Evolutionary conservation across 1,140 invertebrate genomes (phyloP).

Genomic region (Saccostrea echinata): DNA sequence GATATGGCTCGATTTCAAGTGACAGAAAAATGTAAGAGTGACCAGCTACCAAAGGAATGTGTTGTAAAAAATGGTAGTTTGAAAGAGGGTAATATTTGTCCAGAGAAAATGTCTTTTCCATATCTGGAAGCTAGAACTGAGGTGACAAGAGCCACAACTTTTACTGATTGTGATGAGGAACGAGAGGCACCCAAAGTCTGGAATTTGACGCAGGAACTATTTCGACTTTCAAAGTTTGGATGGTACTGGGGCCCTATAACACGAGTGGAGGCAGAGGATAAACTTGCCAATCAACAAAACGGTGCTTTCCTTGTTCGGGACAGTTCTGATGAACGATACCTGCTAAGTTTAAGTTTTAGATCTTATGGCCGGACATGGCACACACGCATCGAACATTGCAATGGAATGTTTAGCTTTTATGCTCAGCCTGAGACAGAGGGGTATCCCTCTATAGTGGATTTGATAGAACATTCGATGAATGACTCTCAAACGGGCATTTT

Average conservation of each 20-base stretch:
- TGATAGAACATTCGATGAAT: constrained; percentile 87
- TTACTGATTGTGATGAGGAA: constrained; percentile 35
- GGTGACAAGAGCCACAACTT: constrained; percentile 41
- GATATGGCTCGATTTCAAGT: constrained; percentile 73
- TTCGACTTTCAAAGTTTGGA: constrained; percentile 83
- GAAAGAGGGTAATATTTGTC: constrained; percentile 35
- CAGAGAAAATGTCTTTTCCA: constrained; percentile 26
- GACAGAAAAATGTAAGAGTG: constrained; percentile 44
- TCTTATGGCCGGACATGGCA: constrained; percentile 88
- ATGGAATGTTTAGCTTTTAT: constrained; percentile 86
- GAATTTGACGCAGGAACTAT: constrained; percentile 82
- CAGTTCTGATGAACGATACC: constrained; percentile 86
- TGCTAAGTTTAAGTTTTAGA: constrained; percentile 87
- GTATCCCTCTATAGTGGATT: constrained; percentile 85
- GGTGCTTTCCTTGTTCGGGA: constrained; percentile 90
- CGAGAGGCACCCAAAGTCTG: constrained; percentile 66
- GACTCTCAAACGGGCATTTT: constrained; percentile 86
- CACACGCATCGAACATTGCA: constrained; percentile 85
- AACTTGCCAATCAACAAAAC: constrained; percentile 86
- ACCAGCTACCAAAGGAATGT: constrained; percentile 18
- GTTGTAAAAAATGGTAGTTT: constrained; percentile 18
- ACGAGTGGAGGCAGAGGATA: constrained; percentile 84
- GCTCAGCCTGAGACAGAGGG: constrained; percentile 85
- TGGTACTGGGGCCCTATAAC: constrained; percentile 87
- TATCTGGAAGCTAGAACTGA: constrained; percentile 19